Conservation (phyloP, 92 coral and sea anemone species). For the Phenganax marumi region DNA sequence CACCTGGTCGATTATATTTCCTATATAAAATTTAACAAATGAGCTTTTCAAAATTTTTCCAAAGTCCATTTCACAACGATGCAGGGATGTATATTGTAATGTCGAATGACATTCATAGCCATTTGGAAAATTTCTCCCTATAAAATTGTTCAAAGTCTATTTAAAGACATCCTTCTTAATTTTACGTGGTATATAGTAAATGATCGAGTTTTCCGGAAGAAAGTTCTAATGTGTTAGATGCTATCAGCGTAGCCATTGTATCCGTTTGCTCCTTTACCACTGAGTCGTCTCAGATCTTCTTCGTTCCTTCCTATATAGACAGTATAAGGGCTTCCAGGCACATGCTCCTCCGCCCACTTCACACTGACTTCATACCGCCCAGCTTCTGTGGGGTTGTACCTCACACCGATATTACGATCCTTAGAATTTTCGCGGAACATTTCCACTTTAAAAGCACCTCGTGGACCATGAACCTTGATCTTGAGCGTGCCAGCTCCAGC, state of each 20-base stretch:
- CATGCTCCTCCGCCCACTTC: constrained; percentile 94
- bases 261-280: constrained; percentile 3
- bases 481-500: constrained; percentile 99
- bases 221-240: neutral
- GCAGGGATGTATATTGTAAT: too few species aligned
- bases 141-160: too few species aligned
- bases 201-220: too few species aligned
- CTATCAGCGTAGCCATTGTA: constrained; percentile 43
- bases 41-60: too few species aligned
- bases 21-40: too few species aligned
- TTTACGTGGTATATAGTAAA: too few species aligned
- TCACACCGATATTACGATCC: constrained; percentile 91
- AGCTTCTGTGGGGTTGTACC: constrained; percentile 87
- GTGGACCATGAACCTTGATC: constrained; percentile 91
- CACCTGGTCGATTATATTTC: too few species aligned
- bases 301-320: constrained; percentile 75
- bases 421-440: constrained; percentile 94
- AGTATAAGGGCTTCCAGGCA: constrained; percentile 88
- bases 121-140: too few species aligned
- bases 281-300: constrained; percentile 61
- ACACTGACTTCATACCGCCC: constrained; percentile 91
- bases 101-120: too few species aligned
- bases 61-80: too few species aligned
- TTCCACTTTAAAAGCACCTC: constrained; percentile 97
- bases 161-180: too few species aligned